Conservation (phyloP, 2,113 vertebrate genomes). For the Platysteira castanea region DNA sequence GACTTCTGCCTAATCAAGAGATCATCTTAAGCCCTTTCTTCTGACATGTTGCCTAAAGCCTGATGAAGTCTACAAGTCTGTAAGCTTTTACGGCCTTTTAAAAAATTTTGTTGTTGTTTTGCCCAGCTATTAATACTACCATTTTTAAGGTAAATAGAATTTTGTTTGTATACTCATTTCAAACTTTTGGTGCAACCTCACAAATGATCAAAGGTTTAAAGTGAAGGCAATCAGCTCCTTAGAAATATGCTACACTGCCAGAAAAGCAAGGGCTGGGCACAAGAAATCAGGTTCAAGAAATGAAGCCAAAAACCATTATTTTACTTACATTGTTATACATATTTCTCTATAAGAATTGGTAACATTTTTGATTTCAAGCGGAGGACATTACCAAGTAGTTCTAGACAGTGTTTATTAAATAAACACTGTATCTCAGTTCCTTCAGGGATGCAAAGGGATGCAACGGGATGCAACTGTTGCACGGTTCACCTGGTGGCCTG, state of each 20-base stretch:
- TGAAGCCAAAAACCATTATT: not conserved
- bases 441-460: not conserved
- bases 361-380: not conserved
- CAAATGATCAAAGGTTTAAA: not conserved
- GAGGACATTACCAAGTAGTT: not conserved
- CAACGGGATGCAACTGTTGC: not conserved
- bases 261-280: not conserved
- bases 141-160: not conserved
- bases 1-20: not conserved
- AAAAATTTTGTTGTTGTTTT: not conserved
- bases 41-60: not conserved
- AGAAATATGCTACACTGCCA: not conserved
- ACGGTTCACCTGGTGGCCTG: not conserved
- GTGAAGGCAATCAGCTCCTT: not conserved
- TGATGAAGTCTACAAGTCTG: not conserved
- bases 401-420: not conserved
- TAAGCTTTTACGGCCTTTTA: accelerated
- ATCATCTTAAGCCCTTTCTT: not conserved
- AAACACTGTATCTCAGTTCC: not conserved
- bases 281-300: not conserved
- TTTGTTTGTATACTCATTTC: not conserved
- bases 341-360: not conserved
- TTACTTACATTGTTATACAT: accelerated
- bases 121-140: not conserved
- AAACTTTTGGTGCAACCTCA: not conserved